phyloP scores from a whole-genome alignment of 1,140 invertebrate genomes.

The Megalopta genalis region DNA sequence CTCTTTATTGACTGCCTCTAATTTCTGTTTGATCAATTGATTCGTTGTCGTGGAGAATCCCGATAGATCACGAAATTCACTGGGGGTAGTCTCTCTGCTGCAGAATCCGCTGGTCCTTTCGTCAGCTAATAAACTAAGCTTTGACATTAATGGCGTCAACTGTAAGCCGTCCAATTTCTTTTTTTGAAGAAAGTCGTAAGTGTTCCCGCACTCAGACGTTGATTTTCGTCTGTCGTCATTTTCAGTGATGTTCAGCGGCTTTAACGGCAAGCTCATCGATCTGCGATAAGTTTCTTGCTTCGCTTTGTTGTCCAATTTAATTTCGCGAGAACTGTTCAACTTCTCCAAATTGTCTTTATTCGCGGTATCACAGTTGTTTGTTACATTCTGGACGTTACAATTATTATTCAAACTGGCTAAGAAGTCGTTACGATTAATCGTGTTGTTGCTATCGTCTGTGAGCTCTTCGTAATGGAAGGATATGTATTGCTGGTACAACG shows the following conservation, averaged over 20 bases:
- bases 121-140: conserved; percentile 87
- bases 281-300: conserved; percentile 80
- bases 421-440: conserved; percentile 16
- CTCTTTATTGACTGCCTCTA: conserved; percentile 70
- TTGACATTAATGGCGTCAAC: conserved; percentile 90
- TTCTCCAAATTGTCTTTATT: conserved; percentile 44
- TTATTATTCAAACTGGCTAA: conserved; percentile 13
- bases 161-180: conserved; percentile 83
- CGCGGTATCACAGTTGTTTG: conserved; percentile 22
- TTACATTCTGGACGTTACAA: conserved; percentile 5
- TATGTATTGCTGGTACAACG: conserved; percentile 86
- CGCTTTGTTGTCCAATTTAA: conserved; percentile 71
- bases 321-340: conserved; percentile 54
- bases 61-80: conserved; percentile 82
- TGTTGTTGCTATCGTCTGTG: conserved; percentile 34
- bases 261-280: conserved; percentile 86
- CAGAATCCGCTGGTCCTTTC: conserved; percentile 86
- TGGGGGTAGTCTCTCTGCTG: conserved; percentile 84
- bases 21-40: conserved; percentile 64
- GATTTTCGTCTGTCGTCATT: conserved; percentile 73
- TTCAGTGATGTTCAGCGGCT: conserved; percentile 81
- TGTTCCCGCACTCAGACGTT: conserved; percentile 73
- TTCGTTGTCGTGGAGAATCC: conserved; percentile 65
- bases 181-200: conserved; percentile 73
- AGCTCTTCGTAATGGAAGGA: conserved; percentile 70